phyloP scores from a whole-genome alignment of 2,797 vertebrate species.

The Spinus olivaceus region DNA sequence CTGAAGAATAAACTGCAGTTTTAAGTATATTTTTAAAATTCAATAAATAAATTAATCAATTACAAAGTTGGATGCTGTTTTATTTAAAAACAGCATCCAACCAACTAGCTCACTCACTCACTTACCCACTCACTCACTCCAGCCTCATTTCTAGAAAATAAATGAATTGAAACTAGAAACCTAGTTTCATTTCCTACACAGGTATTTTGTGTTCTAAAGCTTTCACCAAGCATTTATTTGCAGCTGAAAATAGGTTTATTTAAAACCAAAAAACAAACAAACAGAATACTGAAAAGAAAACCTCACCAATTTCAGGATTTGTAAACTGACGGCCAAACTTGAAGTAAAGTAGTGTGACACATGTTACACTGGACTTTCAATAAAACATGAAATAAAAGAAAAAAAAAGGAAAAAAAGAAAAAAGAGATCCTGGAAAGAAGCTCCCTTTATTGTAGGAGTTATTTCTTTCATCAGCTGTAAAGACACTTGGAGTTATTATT shows the following conservation, averaged over 20 bases:
- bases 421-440: background rate
- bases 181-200: background rate
- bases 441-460: background rate
- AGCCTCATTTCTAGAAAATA: background rate
- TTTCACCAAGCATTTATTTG: background rate
- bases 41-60: background rate
- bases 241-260: background rate
- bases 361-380: background rate
- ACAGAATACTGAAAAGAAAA: rapidly evolving
- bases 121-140: too few species aligned
- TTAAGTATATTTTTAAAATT: background rate
- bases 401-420: background rate
- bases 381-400: background rate
- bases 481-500: slow-evolving; percentile 7
- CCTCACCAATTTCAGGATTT: background rate
- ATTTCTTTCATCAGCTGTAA: slow-evolving; percentile 4
- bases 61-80: background rate
- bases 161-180: background rate
- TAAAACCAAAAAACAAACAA: rapidly evolving
- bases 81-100: background rate
- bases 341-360: background rate
- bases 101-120: background rate
- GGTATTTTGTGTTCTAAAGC: background rate
- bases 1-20: background rate
- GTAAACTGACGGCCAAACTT: background rate